Percentiles rank a stretch among this genome's conserved stretches.
These are phyloP conservation scores for Diaperis boleti DNA, from an alignment of 2,888 invertebrate genomes.

Conservation along the genomic window DNA sequence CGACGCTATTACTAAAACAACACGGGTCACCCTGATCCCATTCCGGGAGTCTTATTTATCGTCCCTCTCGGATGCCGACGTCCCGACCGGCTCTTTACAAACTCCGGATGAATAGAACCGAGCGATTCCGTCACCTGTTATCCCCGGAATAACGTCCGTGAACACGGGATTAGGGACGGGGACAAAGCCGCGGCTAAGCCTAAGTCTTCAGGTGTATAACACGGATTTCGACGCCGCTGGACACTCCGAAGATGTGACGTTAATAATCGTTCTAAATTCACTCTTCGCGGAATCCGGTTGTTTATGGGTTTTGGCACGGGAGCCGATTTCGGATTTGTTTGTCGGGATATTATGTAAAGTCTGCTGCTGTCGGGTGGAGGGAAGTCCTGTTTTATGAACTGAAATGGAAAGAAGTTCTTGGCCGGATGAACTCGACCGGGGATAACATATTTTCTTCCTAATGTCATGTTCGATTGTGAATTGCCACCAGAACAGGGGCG, in stretches of 20 bases:
- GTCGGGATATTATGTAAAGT: conserved; percentile 24
- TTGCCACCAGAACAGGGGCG: too few relatives aligned
- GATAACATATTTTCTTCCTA: conserved; percentile 2
- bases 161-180: conserved; percentile 5
- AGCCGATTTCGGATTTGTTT: conserved; percentile 29
- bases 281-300: conserved; percentile 25
- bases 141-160: conserved; percentile 11
- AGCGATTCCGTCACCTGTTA: conserved; percentile 31
- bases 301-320: conserved; percentile 35
- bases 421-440: neutral
- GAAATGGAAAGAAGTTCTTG: conserved; percentile 13
- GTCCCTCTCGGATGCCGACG: conserved; percentile 14
- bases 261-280: conserved; percentile 33
- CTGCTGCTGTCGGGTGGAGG: conserved; percentile 11
- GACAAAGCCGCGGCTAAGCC: conserved; percentile 14
- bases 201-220: neutral
- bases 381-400: conserved; percentile 21
- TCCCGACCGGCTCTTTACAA: conserved; percentile 7
- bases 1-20: conserved; percentile 39
- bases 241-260: conserved; percentile 27
- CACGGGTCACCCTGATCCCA: conserved; percentile 37
- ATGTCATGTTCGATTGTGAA: too few relatives aligned
- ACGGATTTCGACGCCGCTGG: conserved; percentile 16
- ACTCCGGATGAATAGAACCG: conserved; percentile 20
- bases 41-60: conserved; percentile 33